Conservation (phyloP, 2,113 vertebrate species). For the Stegastes partitus region DNA sequence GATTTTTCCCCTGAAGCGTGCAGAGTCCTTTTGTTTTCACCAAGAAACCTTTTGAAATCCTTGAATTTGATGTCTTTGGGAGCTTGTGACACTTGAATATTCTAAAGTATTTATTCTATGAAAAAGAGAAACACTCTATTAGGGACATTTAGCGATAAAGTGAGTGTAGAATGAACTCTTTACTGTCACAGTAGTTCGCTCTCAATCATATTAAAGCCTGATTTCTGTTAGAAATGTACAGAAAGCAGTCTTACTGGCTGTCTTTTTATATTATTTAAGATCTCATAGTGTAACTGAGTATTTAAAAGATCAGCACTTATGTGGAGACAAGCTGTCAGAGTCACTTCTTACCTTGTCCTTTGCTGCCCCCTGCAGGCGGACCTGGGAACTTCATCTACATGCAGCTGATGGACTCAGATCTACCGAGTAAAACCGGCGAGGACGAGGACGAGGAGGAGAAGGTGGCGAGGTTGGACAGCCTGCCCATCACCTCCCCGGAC, state of each 20-base stretch:
- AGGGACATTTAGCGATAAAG: background rate
- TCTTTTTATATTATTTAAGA: background rate
- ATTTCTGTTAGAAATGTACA: slow-evolving; percentile 1
- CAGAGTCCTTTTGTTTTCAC: slow-evolving; percentile 20
- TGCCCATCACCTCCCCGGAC: slow-evolving; percentile 84
- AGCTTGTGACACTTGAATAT: background rate
- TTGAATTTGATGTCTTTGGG: slow-evolving; percentile 8
- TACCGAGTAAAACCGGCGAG: background rate
- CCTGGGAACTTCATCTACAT: slow-evolving; percentile 95
- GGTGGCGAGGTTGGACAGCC: slow-evolving; percentile 86
- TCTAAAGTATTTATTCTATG: background rate
- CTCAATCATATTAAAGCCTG: background rate
- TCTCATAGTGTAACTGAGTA: background rate
- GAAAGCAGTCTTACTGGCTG: accelerated
- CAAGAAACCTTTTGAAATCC: slow-evolving; percentile 11
- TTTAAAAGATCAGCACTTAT: background rate
- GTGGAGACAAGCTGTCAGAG: too few relatives aligned
- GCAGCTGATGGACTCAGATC: slow-evolving; percentile 77
- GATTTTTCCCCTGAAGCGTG: background rate
- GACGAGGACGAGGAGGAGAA: slow-evolving; percentile 73
- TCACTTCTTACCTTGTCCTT: slow-evolving; percentile 10
- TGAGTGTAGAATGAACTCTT: background rate
- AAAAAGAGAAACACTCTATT: background rate
- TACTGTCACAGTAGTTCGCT: background rate
- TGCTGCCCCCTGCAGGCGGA: slow-evolving; percentile 84